These are phyloP conservation scores for Polia nebulosa DNA, from an alignment of 2,888 invertebrate species.

Conservation along the genomic window DNA sequence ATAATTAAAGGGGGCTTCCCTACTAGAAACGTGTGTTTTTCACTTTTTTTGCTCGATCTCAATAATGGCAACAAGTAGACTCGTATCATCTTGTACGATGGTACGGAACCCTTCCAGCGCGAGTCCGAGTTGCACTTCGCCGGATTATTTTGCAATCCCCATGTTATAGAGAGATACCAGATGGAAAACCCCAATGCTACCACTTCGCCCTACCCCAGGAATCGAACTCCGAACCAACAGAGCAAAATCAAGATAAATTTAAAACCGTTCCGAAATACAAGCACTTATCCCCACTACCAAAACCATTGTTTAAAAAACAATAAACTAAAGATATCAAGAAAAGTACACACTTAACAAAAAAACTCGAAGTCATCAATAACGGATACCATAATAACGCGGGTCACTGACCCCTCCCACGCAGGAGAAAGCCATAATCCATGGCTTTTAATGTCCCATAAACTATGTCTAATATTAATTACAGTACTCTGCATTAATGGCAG, in stretches of 20 bases:
- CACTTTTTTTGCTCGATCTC: no score
- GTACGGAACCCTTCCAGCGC: no score
- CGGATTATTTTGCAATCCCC: no score
- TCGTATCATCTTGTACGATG: no score
- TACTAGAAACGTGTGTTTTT: no score
- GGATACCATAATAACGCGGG: conserved; percentile 51
- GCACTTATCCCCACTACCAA: background rate
- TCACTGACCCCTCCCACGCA: conserved; percentile 61
- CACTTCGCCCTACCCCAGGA: no score
- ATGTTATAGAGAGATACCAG: no score
- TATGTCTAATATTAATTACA: conserved; percentile 64
- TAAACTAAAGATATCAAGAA: conserved; percentile 26
- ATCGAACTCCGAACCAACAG: no score
- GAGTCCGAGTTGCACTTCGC: no score
- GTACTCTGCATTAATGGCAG: conserved; percentile 59
- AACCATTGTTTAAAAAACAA: conserved; percentile 24
- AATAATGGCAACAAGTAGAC: no score
- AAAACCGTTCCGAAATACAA: background rate
- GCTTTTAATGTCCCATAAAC: conserved; percentile 66
- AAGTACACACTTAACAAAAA: conserved; percentile 17
- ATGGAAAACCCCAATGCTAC: no score
- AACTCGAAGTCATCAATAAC: conserved; percentile 34
- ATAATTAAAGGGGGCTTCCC: no score
- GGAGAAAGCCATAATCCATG: conserved; percentile 55
- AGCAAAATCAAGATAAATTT: background rate